These are phyloP conservation scores for Psittacara wagleri DNA, from an alignment of 2,113 vertebrate genomes.

Conservation along the genomic window DNA sequence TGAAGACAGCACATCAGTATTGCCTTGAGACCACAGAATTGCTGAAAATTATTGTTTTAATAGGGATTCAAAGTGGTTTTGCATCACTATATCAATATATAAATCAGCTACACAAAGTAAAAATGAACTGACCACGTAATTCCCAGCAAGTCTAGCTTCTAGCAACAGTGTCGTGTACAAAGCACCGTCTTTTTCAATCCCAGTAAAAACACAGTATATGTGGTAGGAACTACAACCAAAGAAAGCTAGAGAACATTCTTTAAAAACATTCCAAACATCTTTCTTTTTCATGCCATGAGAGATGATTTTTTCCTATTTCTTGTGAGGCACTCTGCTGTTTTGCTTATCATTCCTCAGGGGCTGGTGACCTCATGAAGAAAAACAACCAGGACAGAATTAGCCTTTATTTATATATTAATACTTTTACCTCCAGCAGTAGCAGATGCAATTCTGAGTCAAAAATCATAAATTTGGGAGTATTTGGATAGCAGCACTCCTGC, in stretches of 20 bases:
- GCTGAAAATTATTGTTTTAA: constrained; percentile 43
- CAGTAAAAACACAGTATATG: constrained; percentile 20
- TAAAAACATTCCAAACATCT: constrained; percentile 66
- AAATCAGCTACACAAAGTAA: constrained; percentile 15
- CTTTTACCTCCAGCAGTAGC: constrained; percentile 46
- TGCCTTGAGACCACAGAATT: constrained; percentile 27
- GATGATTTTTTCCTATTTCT: constrained; percentile 51
- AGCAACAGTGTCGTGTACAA: not conserved
- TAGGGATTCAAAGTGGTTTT: not conserved
- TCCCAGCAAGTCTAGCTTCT: not conserved
- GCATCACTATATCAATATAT: constrained; percentile 12
- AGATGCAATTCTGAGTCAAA: constrained; percentile 26
- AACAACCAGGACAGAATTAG: constrained; percentile 61
- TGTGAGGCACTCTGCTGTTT: constrained; percentile 38
- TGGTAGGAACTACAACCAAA: constrained; percentile 52
- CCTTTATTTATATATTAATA: constrained; percentile 57
- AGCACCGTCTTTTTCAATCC: not conserved
- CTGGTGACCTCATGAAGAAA: constrained; percentile 57
- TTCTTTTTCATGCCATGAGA: constrained; percentile 46
- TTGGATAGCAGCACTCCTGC: not conserved
- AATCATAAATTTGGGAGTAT: not conserved
- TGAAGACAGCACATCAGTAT: not conserved
- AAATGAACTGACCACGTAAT: not conserved
- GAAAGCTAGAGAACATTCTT: constrained; percentile 57
- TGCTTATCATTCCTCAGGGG: constrained; percentile 50